Evolutionary conservation across 2,888 invertebrate genomes (phyloP).

Genomic region (Sicus ferrugineus): DNA sequence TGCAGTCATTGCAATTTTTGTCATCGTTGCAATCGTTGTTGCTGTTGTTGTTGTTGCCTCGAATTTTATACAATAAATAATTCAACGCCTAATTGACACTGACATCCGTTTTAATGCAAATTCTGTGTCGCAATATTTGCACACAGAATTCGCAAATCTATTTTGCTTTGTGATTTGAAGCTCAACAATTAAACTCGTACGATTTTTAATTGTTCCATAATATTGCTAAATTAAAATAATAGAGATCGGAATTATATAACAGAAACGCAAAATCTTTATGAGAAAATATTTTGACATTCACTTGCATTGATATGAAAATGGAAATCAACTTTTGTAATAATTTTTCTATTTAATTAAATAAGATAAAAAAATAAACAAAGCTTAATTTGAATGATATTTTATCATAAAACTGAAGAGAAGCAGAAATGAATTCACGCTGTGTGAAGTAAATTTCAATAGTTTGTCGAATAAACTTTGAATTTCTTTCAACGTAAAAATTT

Average conservation of each 20-base stretch:
- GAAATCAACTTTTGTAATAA: too few species aligned
- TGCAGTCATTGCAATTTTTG: conserved; percentile 8
- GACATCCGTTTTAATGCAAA: conserved; percentile 25
- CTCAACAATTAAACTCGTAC: conserved; percentile 30
- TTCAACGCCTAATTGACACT: conserved; percentile 18
- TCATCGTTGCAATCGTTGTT: neutral
- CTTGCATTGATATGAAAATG: too few species aligned
- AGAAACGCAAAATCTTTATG: too few species aligned
- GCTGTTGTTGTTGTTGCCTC: neutral
- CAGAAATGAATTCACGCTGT: too few species aligned
- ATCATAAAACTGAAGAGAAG: too few species aligned
- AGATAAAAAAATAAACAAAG: too few species aligned
- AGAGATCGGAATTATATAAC: neutral
- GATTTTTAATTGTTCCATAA: neutral
- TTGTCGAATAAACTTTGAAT: too few species aligned
- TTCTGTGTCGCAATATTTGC: conserved; percentile 19
- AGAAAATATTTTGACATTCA: too few species aligned
- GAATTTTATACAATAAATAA: conserved; percentile 17
- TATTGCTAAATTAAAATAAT: neutral
- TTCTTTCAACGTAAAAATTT: too few species aligned
- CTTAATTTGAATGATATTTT: too few species aligned
- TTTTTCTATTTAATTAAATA: too few species aligned
- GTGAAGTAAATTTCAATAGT: too few species aligned
- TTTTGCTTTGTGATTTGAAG: conserved; percentile 29
- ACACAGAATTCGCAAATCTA: conserved; percentile 34